Conservation (phyloP, 2,113 vertebrate species). For the Zosterops japonicus region DNA sequence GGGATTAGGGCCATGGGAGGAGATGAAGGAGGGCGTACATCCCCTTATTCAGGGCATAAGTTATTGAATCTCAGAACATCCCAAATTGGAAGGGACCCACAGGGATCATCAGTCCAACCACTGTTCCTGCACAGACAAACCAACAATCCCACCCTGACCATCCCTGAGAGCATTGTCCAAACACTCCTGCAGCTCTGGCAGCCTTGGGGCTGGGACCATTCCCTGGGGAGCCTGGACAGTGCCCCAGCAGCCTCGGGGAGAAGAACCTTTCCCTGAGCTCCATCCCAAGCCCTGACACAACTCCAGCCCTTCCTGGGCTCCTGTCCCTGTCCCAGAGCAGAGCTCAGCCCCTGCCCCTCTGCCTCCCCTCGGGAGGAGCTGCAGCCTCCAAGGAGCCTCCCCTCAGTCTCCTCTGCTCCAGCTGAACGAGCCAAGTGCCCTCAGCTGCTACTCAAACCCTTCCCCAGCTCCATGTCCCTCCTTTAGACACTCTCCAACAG, state of each 20-base stretch:
- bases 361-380: not conserved
- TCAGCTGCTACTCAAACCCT: not conserved
- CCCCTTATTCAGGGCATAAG: not conserved
- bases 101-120: rapidly evolving
- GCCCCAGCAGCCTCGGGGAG: not conserved
- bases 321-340: not conserved
- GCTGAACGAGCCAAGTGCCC: not conserved
- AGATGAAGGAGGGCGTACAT: not conserved
- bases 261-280: not conserved
- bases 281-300: not conserved
- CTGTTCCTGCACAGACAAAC: not conserved
- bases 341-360: not conserved
- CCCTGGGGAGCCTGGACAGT: not conserved
- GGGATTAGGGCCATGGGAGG: not conserved
- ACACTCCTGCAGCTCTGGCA: not conserved
- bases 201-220: not conserved
- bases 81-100: not conserved
- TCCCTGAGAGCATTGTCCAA: not conserved
- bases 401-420: not conserved
- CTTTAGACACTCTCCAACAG: not conserved
- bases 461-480: not conserved
- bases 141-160: not conserved
- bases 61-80: not conserved
- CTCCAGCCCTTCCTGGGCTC: not conserved
- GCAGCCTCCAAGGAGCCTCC: not conserved